Evolutionary conservation across 2,888 invertebrate genomes (phyloP), one percentile per base, ranked within the genome.

Genomic region (Eupsilia transversa): DNA sequence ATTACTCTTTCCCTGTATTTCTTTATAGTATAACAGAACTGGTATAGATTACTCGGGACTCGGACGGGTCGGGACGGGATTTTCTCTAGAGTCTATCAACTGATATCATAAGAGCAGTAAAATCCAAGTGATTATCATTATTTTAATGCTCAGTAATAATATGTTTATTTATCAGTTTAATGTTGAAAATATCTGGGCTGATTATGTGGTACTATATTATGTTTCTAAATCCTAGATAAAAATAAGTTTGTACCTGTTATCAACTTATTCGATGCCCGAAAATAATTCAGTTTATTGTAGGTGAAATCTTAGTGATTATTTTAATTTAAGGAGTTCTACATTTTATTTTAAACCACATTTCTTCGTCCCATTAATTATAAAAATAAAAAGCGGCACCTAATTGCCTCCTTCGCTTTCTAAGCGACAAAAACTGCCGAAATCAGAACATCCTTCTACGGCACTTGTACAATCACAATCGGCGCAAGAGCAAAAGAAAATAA

Each of bases 381-480:
- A 77, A 49, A 27, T 61, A 49, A 78, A 73, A 73, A 72, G 10
- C 60, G 20, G 2, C 46, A 30, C 54, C 2, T 72, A 63, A 77
- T 77, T 71, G 56, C 0, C 35, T 41, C n/a, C 35, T 33, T 41
- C 27, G 61, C 82, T 79, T 81, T 82, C 79, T 69, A 74, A 56
- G 33, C 41, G 43, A 65, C 67, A 78, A 65, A 74, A 74, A 72
- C 35, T 6, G 35, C 41, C 30, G 57, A 65, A 73, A 74, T 71
- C 63, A 56, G 49, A 56, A 78, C 60, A 67, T 80, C 84, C 82
- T 73, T 78, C 35, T 78, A 76, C 56, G 74, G 65, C 43, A 66
- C 69, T 78, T 30, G 54, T 52, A 49, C 35, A 63, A 56, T 69
- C 69, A 65, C 27, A 65, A 56, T 56, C 52, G 56, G 68, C 59